Evolutionary conservation across 2,797 vertebrate species (phyloP).

Genomic region (Pitangus sulphuratus): DNA sequence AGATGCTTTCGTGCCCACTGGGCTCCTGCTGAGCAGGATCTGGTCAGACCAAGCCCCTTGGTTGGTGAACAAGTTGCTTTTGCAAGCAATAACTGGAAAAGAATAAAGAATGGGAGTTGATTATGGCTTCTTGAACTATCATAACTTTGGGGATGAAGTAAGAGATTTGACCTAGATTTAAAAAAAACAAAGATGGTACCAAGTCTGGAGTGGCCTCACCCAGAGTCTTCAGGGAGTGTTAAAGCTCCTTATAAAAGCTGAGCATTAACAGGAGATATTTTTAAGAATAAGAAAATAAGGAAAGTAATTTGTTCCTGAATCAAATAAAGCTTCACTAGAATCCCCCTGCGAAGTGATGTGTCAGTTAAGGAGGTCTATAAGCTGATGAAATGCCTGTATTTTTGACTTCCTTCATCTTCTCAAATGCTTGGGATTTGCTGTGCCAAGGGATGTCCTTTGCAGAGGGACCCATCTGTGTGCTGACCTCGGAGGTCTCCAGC

Average conservation of each 20-base stretch:
- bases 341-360: background rate
- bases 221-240: fast-evolving
- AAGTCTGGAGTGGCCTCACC: background rate
- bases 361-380: background rate
- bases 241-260: background rate
- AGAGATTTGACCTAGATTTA: background rate
- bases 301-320: background rate
- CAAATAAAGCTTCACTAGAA: background rate
- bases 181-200: background rate
- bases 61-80: background rate
- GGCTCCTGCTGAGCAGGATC: background rate
- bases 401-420: background rate
- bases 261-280: background rate
- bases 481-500: background rate
- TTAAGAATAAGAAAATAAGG: background rate
- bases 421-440: fast-evolving
- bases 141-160: background rate
- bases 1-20: background rate
- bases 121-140: background rate
- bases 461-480: background rate
- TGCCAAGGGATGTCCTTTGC: background rate
- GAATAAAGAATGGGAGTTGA: background rate
- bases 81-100: background rate
- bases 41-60: background rate
- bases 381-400: background rate